These are phyloP conservation scores for Gadus macrocephalus DNA, from an alignment of 2,113 vertebrate genomes.

Conservation along the genomic window DNA sequence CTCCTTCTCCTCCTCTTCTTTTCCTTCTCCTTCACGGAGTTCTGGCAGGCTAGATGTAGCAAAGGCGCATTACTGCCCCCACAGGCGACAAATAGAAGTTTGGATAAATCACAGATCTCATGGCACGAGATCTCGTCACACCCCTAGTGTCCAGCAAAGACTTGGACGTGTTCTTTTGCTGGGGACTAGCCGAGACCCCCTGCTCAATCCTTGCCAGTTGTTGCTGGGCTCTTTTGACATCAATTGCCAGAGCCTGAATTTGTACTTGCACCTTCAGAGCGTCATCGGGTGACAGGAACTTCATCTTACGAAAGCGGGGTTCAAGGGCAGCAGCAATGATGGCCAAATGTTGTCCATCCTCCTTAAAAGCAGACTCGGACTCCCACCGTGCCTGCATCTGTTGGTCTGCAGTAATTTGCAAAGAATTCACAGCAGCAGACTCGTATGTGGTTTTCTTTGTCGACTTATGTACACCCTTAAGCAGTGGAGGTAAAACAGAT, in stretches of 20 bases:
- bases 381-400: not conserved
- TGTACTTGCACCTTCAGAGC: not conserved
- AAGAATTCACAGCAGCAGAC: not conserved
- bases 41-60: too few species aligned
- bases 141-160: too few species aligned
- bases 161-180: not conserved
- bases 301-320: not conserved
- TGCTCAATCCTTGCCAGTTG: not conserved
- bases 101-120: too few species aligned
- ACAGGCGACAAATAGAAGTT: too few species aligned
- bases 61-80: too few species aligned
- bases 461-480: not conserved
- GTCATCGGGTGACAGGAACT: conserved; percentile 1
- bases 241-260: not conserved
- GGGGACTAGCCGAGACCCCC: not conserved
- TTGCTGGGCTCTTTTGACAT: not conserved
- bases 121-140: too few species aligned
- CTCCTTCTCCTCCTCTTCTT: too few species aligned
- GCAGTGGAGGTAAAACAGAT: not conserved
- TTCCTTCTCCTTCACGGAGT: too few species aligned
- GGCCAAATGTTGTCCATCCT: not conserved
- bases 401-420: not conserved
- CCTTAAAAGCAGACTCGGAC: not conserved
- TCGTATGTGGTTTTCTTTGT: not conserved
- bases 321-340: conserved; percentile 4